These are phyloP conservation scores for Leptobrachium ailaonicum DNA, from an alignment of 2,113 vertebrate genomes.

Conservation along the genomic window DNA sequence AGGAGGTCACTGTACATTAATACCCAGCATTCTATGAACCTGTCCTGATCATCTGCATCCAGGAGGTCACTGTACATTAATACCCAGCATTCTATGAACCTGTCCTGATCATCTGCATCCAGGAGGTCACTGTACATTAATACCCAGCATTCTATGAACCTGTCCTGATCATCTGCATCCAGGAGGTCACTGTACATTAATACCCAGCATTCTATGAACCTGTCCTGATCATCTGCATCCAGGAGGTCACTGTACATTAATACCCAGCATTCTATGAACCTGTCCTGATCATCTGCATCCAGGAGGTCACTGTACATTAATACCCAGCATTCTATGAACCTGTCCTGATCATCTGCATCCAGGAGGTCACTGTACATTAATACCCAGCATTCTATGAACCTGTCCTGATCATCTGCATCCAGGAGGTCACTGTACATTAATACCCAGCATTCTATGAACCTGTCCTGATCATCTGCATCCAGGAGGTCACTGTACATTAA, in stretches of 20 bases:
- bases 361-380: not conserved
- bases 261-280: not conserved
- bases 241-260: not conserved
- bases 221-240: constrained; percentile 1
- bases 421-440: not conserved
- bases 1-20: constrained; percentile 7
- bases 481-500: not conserved
- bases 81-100: not conserved
- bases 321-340: too few species aligned
- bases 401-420: not conserved
- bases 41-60: too few species aligned
- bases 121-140: not conserved
- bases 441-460: not conserved
- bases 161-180: too few species aligned
- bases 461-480: too few species aligned
- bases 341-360: too few species aligned
- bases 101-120: not conserved
- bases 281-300: not conserved
- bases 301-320: constrained; percentile 7
- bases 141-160: not conserved
- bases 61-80: not conserved
- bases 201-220: not conserved
- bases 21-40: too few species aligned
- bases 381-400: not conserved
- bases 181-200: not conserved